phyloP scores from a whole-genome alignment of 2,113 vertebrate genomes.

The Labrus mixtus region DNA sequence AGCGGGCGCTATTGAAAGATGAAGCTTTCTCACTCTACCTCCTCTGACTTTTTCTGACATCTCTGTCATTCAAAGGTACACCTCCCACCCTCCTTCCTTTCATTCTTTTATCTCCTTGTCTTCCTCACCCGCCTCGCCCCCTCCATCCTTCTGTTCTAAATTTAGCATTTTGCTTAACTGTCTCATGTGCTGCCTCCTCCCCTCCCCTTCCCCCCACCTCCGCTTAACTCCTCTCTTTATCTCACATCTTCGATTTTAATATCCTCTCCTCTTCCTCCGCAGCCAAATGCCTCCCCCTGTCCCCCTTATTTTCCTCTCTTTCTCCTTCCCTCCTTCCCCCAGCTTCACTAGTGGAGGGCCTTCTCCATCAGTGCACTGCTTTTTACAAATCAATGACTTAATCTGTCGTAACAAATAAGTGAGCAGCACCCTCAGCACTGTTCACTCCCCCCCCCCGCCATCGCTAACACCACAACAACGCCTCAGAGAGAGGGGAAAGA shows the following conservation, averaged over 20 bases:
- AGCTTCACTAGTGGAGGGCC: slow-evolving; percentile 56
- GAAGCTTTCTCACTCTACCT: slow-evolving; percentile 49
- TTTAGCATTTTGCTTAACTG: slow-evolving; percentile 70
- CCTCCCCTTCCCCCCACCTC: slow-evolving; percentile 38
- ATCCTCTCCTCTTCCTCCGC: slow-evolving; percentile 35
- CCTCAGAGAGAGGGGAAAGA: slow-evolving; percentile 18
- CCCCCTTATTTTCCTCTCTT: slow-evolving; percentile 1
- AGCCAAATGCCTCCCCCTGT: slow-evolving; percentile 24
- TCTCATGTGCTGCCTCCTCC: slow-evolving; percentile 48
- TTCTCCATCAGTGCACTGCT: slow-evolving; percentile 81
- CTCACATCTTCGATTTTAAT: slow-evolving; percentile 33
- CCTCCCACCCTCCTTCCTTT: slow-evolving; percentile 29
- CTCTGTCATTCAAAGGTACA: slow-evolving; percentile 56
- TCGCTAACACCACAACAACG: slow-evolving; percentile 33
- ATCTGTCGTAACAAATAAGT: slow-evolving; percentile 85
- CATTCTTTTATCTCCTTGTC: slow-evolving; percentile 35
- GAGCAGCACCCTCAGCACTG: slow-evolving; percentile 71
- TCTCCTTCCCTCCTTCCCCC: slow-evolving; percentile 3
- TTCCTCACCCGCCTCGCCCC: slow-evolving; percentile 37
- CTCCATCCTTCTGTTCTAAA: slow-evolving; percentile 65
- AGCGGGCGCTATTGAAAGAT: slow-evolving; percentile 56
- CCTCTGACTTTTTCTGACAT: slow-evolving; percentile 51
- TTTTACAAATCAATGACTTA: slow-evolving; percentile 85
- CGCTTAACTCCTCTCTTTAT: slow-evolving; percentile 54
- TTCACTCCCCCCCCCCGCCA: slow-evolving; percentile 35